These are phyloP conservation scores for Platichthys flesus DNA, from an alignment of 2,113 vertebrate species.

Conservation along the genomic window DNA sequence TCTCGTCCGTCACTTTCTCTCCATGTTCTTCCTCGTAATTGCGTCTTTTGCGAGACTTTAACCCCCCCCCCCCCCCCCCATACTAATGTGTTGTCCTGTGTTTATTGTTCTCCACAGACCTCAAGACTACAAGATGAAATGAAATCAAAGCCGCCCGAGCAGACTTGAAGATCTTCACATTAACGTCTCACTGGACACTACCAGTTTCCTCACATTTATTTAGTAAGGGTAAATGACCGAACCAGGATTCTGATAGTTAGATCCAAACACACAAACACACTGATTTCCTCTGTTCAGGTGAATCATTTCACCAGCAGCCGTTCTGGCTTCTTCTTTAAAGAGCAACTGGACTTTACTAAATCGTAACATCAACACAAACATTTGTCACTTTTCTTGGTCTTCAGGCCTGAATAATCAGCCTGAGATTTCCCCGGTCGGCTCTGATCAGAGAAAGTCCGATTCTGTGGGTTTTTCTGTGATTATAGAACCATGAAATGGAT, in stretches of 20 bases:
- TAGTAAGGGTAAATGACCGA: not conserved
- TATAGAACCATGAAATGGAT: constrained; percentile 24
- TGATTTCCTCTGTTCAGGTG: constrained; percentile 8
- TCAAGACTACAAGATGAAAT: constrained; percentile 82
- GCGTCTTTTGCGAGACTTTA: constrained; percentile 12
- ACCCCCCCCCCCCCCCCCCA: constrained; percentile 22
- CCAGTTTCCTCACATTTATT: constrained; percentile 1
- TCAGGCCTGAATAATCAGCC: constrained; percentile 19
- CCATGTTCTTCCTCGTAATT: constrained; percentile 31
- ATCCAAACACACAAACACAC: not conserved
- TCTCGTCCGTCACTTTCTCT: constrained; percentile 40
- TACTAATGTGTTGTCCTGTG: constrained; percentile 46
- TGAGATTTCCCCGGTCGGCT: constrained; percentile 19
- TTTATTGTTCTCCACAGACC: constrained; percentile 75
- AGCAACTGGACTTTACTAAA: constrained; percentile 16
- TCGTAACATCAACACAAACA: constrained; percentile 5
- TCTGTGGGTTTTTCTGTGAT: constrained; percentile 29
- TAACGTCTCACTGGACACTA: not conserved
- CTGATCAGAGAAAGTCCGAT: constrained; percentile 42
- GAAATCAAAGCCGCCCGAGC: constrained; percentile 46
- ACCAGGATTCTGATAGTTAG: not conserved
- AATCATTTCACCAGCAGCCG: not conserved
- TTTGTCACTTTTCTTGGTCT: not conserved
- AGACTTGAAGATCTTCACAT: not conserved
- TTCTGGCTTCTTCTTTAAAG: not conserved